These are phyloP conservation scores for Odontamblyopus lacepedii DNA, from an alignment of 2,797 vertebrate genomes.

Conservation along the genomic window DNA sequence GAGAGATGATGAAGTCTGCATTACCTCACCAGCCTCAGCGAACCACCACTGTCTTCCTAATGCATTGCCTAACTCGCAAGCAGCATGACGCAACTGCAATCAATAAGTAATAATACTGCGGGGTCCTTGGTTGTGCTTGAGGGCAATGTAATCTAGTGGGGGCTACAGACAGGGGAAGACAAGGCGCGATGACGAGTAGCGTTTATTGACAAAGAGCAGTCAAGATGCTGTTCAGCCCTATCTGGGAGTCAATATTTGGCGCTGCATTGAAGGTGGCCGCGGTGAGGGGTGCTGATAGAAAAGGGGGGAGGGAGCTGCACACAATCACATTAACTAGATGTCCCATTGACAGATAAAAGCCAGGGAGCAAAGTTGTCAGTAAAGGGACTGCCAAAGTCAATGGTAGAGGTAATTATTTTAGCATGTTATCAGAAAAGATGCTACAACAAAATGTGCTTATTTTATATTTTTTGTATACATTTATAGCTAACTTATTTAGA, in stretches of 20 bases:
- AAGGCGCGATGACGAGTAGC: conserved; percentile 40
- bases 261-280: conserved; percentile 47
- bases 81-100: conserved; percentile 37
- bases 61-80: background rate
- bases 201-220: conserved; percentile 41
- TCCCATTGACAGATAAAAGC: background rate
- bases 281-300: conserved; percentile 21
- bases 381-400: too few relatives aligned
- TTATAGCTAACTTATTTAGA: too few relatives aligned
- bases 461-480: too few relatives aligned
- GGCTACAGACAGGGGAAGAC: conserved; percentile 18
- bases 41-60: background rate
- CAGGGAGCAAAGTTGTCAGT: background rate
- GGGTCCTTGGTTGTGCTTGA: background rate
- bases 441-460: too few relatives aligned
- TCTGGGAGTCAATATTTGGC: conserved; percentile 35
- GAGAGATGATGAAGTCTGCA: conserved; percentile 28
- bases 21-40: conserved; percentile 21
- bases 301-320: background rate
- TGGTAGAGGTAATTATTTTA: too few relatives aligned
- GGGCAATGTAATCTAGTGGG: conserved; percentile 22
- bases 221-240: conserved; percentile 28
- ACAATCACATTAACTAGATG: background rate
- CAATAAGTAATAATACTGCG: conserved; percentile 53
- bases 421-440: too few relatives aligned